phyloP scores from a whole-genome alignment of 2,888 invertebrate genomes.

The Epirrhoe tristata region DNA sequence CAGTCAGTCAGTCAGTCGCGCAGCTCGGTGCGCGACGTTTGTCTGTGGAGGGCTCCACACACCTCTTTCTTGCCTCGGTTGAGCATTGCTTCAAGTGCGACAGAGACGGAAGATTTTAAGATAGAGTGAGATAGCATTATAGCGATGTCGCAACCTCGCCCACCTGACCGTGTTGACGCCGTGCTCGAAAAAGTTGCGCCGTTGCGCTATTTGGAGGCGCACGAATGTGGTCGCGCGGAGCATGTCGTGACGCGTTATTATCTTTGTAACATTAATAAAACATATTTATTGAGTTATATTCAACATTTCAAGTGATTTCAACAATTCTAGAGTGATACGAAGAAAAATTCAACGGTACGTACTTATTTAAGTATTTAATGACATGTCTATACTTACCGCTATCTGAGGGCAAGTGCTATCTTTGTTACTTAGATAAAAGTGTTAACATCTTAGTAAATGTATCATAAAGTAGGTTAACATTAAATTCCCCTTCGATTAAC shows the following conservation, averaged over 20 bases:
- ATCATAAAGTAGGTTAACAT: conserved; percentile 51
- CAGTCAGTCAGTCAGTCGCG: conserved; percentile 82
- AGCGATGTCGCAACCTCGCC: conserved; percentile 85
- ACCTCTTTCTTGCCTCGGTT: conserved; percentile 62
- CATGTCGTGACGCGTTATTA: conserved; percentile 77
- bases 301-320: conserved; percentile 51
- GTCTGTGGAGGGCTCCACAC: conserved; percentile 74
- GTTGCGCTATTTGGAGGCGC: conserved; percentile 85
- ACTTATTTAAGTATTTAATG: conserved; percentile 50
- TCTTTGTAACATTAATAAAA: conserved; percentile 68
- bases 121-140: conserved; percentile 68
- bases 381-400: conserved; percentile 42
- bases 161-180: conserved; percentile 86
- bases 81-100: conserved; percentile 62
- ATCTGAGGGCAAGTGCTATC: conserved; percentile 64
- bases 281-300: conserved; percentile 63
- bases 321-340: conserved; percentile 53
- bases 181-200: conserved; percentile 85
- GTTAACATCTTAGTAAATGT: conserved; percentile 52
- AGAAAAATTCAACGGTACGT: conserved; percentile 67
- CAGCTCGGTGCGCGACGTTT: conserved; percentile 84
- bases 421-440: conserved; percentile 60
- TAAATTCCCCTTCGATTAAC: conserved; percentile 56
- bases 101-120: conserved; percentile 57
- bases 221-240: conserved; percentile 79